A percentile compares a stretch with the other conserved stretches of the same genome.
Conservation (phyloP, 35 echinoderm and acorn worm species). For the Ptychodera flava region DNA sequence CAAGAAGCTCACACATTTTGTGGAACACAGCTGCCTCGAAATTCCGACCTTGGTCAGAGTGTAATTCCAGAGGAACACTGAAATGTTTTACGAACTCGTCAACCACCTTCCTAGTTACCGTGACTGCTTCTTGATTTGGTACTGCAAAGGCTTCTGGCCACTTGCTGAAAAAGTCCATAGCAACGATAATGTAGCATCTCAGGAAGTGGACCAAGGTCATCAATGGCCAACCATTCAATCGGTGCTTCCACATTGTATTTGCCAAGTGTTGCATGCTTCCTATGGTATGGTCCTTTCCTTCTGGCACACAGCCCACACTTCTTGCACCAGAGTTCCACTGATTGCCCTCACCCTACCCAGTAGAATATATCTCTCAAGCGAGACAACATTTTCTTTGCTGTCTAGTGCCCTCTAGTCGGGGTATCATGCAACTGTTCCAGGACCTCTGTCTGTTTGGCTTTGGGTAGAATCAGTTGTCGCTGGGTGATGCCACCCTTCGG, state of each 20-base stretch:
- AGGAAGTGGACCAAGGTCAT: not conserved
- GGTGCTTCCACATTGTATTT: not conserved
- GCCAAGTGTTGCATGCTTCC: conserved; percentile 22
- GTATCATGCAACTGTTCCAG: conserved; percentile 28
- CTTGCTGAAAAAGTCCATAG: conserved; percentile 39
- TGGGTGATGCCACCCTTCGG: conserved; percentile 18
- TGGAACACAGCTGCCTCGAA: conserved; percentile 41
- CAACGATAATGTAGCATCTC: conserved; percentile 12
- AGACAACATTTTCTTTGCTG: conserved; percentile 28
- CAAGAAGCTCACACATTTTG: conserved; percentile 24
- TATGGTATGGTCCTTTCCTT: conserved; percentile 16
- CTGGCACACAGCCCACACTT: conserved; percentile 33
- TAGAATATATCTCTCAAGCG: conserved; percentile 32
- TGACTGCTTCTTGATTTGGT: conserved; percentile 47
- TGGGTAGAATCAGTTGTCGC: conserved; percentile 31
- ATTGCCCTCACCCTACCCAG: conserved; percentile 25
- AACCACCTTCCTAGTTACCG: conserved; percentile 33
- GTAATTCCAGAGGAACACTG: conserved; percentile 41
- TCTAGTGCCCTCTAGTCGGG: conserved; percentile 40
- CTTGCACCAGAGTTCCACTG: conserved; percentile 14
- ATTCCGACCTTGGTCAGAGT: conserved; percentile 48
- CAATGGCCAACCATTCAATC: conserved; percentile 24
- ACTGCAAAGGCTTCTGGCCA: conserved; percentile 47
- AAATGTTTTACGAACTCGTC: conserved; percentile 46
- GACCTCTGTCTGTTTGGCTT: not conserved